A percentile compares a stretch with the other conserved stretches of the same genome.
Evolutionary conservation across 2,888 invertebrate species (phyloP).

Genomic region (Sminthurinus aureus): DNA sequence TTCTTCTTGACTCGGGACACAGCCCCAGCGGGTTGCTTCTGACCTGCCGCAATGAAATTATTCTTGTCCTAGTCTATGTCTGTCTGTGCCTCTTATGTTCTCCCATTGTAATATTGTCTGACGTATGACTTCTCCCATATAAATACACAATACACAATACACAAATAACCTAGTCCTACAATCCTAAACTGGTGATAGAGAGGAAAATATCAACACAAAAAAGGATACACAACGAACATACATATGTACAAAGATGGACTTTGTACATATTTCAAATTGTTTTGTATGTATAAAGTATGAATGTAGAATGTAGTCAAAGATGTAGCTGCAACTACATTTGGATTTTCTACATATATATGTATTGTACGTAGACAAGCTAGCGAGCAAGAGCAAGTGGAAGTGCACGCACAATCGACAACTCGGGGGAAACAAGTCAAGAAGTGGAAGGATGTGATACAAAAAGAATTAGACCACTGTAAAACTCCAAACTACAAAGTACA

Average conservation of each 20-base stretch:
- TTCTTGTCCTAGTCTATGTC: constrained; percentile 36
- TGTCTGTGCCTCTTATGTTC: neutral
- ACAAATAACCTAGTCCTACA: constrained; percentile 4
- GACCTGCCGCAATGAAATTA: constrained; percentile 57
- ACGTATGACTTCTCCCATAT: neutral
- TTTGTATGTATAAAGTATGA: neutral
- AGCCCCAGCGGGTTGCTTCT: constrained; percentile 42
- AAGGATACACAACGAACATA: neutral
- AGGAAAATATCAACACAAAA: neutral
- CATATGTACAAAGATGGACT: neutral
- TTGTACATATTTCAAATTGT: neutral
- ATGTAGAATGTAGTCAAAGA: neutral
- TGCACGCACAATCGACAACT: neutral
- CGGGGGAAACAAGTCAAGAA: neutral
- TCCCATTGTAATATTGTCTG: constrained; percentile 10
- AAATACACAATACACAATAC: neutral
- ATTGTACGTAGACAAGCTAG: neutral
- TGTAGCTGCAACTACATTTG: neutral
- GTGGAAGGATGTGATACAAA: constrained; percentile 14
- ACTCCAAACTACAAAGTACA: no score
- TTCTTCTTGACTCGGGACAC: neutral
- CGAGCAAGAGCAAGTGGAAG: neutral
- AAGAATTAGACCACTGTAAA: constrained; percentile 26
- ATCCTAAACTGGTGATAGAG: neutral
- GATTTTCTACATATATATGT: neutral